These are phyloP conservation scores for Muntiacus muntjak DNA, from an alignment of 2,113 vertebrate species.

Conservation along the genomic window DNA sequence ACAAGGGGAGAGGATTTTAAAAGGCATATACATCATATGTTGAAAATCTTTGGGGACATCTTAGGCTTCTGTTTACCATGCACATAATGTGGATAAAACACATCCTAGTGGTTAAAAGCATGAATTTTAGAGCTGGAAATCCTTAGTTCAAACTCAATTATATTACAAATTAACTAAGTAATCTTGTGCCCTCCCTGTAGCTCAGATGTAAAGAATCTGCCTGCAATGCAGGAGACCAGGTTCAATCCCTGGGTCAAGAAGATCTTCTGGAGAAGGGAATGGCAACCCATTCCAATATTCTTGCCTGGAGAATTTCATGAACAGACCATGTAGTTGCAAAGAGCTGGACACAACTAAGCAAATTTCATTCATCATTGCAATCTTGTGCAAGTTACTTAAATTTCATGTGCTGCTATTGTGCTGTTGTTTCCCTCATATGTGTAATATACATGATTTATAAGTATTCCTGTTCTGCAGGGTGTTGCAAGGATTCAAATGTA, in stretches of 20 bases:
- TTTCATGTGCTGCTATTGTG: neutral
- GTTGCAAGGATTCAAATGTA: neutral
- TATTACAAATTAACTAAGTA: neutral
- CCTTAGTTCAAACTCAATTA: neutral
- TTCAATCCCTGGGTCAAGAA: neutral
- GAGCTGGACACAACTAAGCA: neutral
- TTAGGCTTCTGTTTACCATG: neutral
- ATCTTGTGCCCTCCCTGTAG: neutral
- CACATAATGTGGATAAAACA: neutral
- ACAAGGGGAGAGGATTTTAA: neutral
- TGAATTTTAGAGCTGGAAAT: neutral
- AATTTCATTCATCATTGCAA: neutral
- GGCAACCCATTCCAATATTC: neutral
- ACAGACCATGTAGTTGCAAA: neutral
- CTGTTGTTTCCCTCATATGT: neutral
- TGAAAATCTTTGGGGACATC: neutral
- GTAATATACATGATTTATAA: neutral
- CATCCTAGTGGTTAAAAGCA: neutral
- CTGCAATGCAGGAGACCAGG: neutral
- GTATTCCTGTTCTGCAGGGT: neutral
- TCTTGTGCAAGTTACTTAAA: neutral
- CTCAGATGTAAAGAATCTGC: neutral
- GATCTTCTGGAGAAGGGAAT: neutral
- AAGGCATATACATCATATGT: neutral
- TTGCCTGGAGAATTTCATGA: neutral